Evolutionary conservation across 2,113 vertebrate genomes (phyloP).

Genomic region (Saccopteryx leptura): DNA sequence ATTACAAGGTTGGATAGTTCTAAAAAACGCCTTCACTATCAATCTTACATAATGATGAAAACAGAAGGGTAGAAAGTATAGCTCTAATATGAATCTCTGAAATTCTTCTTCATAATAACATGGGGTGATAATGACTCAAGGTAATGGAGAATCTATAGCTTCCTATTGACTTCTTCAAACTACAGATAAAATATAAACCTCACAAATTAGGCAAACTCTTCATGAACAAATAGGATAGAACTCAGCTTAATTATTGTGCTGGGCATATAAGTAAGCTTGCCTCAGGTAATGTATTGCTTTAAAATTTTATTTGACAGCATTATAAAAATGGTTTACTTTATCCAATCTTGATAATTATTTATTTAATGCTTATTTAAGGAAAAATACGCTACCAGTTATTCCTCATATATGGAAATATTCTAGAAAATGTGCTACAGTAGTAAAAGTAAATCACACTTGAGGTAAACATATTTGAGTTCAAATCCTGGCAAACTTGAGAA

Average conservation of each 20-base stretch:
- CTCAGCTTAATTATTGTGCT: constrained; percentile 53
- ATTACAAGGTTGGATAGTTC: constrained; percentile 84
- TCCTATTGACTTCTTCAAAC: constrained; percentile 61
- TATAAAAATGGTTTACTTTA: constrained; percentile 54
- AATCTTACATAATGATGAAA: constrained; percentile 83
- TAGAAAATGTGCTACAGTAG: neutral
- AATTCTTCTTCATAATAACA: constrained; percentile 69
- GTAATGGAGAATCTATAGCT: constrained; percentile 43
- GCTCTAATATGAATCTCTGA: constrained; percentile 70
- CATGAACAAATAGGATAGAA: neutral
- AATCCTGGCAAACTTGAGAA: constrained; percentile 1
- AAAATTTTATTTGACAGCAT: constrained; percentile 42
- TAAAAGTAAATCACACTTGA: neutral
- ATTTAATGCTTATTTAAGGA: neutral
- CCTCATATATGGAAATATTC: constrained; percentile 26
- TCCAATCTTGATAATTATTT: constrained; percentile 33
- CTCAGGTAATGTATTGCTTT: constrained; percentile 29
- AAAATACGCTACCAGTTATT: constrained; percentile 32
- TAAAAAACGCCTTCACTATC: constrained; percentile 78
- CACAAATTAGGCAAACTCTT: constrained; percentile 35
- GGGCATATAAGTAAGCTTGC: neutral
- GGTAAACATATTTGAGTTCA: constrained; percentile 41
- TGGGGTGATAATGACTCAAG: constrained; percentile 64
- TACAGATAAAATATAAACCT: constrained; percentile 56
- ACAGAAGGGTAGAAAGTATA: constrained; percentile 78